Evolutionary conservation across 2,888 invertebrate species (phyloP), one percentile per base, ranked within the genome.

Genomic region (Apotomis betuletana): DNA sequence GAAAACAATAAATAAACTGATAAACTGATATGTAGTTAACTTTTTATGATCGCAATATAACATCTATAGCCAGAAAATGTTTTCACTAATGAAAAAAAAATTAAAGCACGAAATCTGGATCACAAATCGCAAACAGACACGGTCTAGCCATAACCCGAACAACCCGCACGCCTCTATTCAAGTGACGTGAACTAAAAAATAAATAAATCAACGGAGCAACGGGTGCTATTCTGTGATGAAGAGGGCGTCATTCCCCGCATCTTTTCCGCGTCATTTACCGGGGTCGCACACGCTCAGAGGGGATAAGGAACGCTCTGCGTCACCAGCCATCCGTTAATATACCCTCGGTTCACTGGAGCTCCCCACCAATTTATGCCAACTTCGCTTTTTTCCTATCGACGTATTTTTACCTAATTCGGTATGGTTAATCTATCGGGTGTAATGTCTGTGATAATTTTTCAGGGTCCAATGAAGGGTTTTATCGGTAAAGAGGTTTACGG

Each of bases 261-360:
- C 87, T 87, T 88, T 91, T 92, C 90, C 90, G 81, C 86, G 81
- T 88, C 91, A 91, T 92, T 91, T 88, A 82, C 84, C 76, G 83
- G 83, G 86, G 81, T 84, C 84, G 82, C 85, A 76, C 77, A 74
- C 67, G 74, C 74, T 62, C 67, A 68, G 67, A 67, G 79, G 77
- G 84, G 85, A 84, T 85, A 87, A 87, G 84, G 83, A 83, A 77
- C 78, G 76, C 78, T 77, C 74, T 74, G 77, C 76, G 79, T 78
- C 78, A 77, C 75, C 74, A 74, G 75, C 74, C 75, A 83, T 79
- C 84, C 84, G 84, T 87, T 90, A 90, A 89, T 89, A 86, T 81
- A 83, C 84, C 84, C 78, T 81, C 88, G 85, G 81, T 82, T 88
- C 87, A 86, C 79, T 89, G 88, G 84, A 88, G 83, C 81, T 85